phyloP scores from a whole-genome alignment of 2,113 vertebrate genomes.

The Egretta garzetta region DNA sequence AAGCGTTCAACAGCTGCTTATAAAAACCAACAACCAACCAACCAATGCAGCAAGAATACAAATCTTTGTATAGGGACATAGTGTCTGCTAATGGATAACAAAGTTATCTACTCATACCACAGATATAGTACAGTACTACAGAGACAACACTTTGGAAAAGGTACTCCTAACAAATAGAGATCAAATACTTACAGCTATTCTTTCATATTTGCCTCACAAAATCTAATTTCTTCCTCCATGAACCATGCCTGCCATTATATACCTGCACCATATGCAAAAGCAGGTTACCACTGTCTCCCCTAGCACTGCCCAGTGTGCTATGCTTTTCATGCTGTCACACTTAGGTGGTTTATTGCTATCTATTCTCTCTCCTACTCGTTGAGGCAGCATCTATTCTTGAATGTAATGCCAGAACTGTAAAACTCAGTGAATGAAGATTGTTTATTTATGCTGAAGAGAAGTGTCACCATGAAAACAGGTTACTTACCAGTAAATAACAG shows the following conservation, averaged over 20 bases:
- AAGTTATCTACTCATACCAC: not conserved
- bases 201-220: not conserved
- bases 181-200: not conserved
- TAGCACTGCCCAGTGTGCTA: not conserved
- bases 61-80: not conserved
- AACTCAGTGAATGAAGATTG: not conserved
- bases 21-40: not conserved
- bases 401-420: not conserved
- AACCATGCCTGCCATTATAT: not conserved
- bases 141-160: not conserved
- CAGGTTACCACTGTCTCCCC: not conserved
- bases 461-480: not conserved
- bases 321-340: not conserved
- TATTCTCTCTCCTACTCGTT: not conserved
- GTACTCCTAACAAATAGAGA: not conserved
- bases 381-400: not conserved
- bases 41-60: not conserved
- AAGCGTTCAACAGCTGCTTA: not conserved
- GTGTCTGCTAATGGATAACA: not conserved
- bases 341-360: not conserved
- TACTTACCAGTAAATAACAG: not conserved
- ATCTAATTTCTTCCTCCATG: not conserved
- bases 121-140: not conserved
- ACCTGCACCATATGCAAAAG: not conserved
- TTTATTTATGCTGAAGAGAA: not conserved